Base-by-base conservation (phyloP, 2,797 vertebrate genomes). In the Artibeus jamaicensis region DNA sequence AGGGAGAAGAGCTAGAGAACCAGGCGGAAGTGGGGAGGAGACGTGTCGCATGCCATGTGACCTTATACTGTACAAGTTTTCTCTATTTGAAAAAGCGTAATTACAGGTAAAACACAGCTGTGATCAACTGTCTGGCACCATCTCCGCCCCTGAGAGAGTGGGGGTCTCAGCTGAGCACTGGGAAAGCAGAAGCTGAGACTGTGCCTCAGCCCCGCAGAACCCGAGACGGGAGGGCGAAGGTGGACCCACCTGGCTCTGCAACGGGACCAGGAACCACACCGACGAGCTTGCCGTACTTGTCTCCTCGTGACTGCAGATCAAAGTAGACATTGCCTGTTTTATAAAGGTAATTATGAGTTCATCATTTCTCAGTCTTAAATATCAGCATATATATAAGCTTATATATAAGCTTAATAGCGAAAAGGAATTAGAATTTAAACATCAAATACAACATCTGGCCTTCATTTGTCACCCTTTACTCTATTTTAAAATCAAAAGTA, bases 301-400 rank as follows among this genome's bases (percentile, higher is more conserved):
- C 96, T 3, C 99, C 99, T 88, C 99, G 98, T 9, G 99, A 99
- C 85, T 96, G 95, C 95, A 99, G 98, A 97, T 99, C 99, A 92
- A 99, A 99, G 98, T 99, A 99, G 94, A 99, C 99, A 0, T 99
- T 99, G 29, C 99, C 99, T 99, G 97, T 93, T 90, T 96, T 29
- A 93, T 94, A 97, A 97, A 89, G 97, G 98, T 34, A 12, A 15
- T 55, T 57, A 14, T 10, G 65, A 90, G 16, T 1, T 1, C 53
- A 21, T 73, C 19, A 19, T 2, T 32, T 68, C 59, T 59, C 16
- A 1, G 3, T 4, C 14, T 10, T 8, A 34, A 16, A 39, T 2
- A 32, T 22, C 55, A 12, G 0, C 2, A 6, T 3, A 34, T 29
- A 59, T n/a, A 57, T 59, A 59, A 59, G 24, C 57, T 26, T 59